These are phyloP conservation scores for Drosophila pectinifera DNA, from an alignment of 1,140 invertebrate species.

Conservation along the genomic window DNA sequence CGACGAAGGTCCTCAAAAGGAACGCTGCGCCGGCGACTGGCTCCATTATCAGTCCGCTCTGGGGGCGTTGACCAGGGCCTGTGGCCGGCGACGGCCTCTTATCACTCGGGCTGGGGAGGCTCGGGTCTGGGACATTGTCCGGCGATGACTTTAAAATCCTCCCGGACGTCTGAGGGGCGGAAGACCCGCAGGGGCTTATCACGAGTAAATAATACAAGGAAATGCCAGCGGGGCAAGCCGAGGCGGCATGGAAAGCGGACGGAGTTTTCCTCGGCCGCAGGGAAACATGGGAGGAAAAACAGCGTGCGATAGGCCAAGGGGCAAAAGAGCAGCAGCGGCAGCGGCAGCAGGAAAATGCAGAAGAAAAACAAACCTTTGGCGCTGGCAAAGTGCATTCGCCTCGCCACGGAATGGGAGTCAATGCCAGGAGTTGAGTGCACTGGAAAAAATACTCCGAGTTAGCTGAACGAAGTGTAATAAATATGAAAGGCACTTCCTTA, in stretches of 20 bases:
- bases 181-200: conserved; percentile 79
- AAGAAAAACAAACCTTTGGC: conserved; percentile 72
- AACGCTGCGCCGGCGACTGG: background rate
- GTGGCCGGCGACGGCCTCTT: conserved; percentile 29
- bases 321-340: conserved; percentile 14
- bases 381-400: conserved; percentile 76
- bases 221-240: conserved; percentile 30
- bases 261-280: conserved; percentile 21
- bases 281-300: conserved; percentile 28
- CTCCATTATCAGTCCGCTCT: conserved; percentile 51
- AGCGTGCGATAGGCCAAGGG: conserved; percentile 48
- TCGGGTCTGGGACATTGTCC: conserved; percentile 62
- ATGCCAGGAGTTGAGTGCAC: conserved; percentile 49
- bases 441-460: background rate
- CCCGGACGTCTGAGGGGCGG: conserved; percentile 47
- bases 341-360: conserved; percentile 25
- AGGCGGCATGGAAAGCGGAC: background rate
- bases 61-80: conserved; percentile 68
- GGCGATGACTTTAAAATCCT: conserved; percentile 70
- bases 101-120: conserved; percentile 48
- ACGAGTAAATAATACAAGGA: conserved; percentile 66
- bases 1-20: conserved; percentile 32
- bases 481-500: too few relatives aligned
- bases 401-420: conserved; percentile 25
- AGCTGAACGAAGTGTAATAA: too few relatives aligned